Percentiles rank a stretch among this genome's conserved stretches.
These are phyloP conservation scores for Dynastes maya DNA, from an alignment of 2,888 invertebrate genomes.

Conservation along the genomic window DNA sequence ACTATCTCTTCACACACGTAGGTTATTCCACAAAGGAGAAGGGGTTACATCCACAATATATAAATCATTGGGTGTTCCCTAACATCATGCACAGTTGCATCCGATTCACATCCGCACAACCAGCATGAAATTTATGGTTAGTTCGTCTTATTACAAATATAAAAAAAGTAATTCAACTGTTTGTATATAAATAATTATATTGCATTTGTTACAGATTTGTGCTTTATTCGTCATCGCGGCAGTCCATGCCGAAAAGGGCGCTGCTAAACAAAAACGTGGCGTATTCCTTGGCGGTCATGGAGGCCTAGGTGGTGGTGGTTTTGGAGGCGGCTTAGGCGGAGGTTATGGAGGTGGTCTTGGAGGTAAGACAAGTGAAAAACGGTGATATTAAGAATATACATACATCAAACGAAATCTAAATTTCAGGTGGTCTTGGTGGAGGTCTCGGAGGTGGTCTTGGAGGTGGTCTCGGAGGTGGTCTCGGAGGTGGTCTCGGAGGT, in stretches of 20 bases:
- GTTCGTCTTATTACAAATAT: conserved; percentile 15
- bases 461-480: conserved; percentile 35
- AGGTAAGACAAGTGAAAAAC: not conserved
- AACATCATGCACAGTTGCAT: conserved; percentile 51
- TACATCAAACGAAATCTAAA: too few species aligned
- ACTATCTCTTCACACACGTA: conserved; percentile 44
- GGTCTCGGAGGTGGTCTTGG: conserved; percentile 36
- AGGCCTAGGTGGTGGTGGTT: conserved; percentile 46
- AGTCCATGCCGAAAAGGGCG: conserved; percentile 48
- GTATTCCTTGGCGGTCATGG: conserved; percentile 46
- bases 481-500: conserved; percentile 14
- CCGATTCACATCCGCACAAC: conserved; percentile 40
- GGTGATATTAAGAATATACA: too few species aligned
- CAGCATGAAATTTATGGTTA: conserved; percentile 52
- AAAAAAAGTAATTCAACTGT: not conserved
- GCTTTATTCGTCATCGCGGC: conserved; percentile 48
- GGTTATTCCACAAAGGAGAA: not conserved
- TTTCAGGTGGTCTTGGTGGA: not conserved
- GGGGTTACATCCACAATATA: conserved; percentile 50
- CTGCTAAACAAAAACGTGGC: conserved; percentile 51
- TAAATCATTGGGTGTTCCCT: conserved; percentile 52
- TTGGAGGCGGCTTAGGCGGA: conserved; percentile 50
- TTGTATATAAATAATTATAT: not conserved
- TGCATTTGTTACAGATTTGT: conserved; percentile 46
- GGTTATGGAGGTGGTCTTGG: conserved; percentile 50